phyloP scores from a whole-genome alignment of 2,888 invertebrate genomes.

The Dasypolia templi region DNA sequence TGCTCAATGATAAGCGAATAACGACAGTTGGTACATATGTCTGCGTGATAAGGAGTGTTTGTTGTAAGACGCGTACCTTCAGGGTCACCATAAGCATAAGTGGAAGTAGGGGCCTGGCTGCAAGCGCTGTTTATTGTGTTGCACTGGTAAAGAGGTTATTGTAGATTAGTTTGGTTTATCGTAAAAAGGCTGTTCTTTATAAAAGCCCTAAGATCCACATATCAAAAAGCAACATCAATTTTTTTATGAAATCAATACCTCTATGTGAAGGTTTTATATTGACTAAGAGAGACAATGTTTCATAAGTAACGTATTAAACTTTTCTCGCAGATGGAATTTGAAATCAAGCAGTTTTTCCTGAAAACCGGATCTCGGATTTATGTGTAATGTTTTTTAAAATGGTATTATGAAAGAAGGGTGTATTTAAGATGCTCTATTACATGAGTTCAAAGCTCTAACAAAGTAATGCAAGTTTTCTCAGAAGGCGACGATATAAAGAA shows the following conservation, averaged over 20 bases:
- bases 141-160: slow-evolving; percentile 36
- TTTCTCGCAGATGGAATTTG: neutral
- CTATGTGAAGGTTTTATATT: neutral
- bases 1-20: slow-evolving; percentile 50
- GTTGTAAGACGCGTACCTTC: slow-evolving; percentile 43
- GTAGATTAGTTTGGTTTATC: neutral
- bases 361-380: neutral
- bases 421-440: neutral
- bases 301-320: neutral
- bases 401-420: no score
- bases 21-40: slow-evolving; percentile 58
- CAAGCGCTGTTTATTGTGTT: slow-evolving; percentile 35
- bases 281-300: neutral
- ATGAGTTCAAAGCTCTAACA: neutral
- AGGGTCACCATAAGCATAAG: slow-evolving; percentile 41
- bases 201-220: no score
- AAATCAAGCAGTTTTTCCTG: neutral
- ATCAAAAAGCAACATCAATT: no score
- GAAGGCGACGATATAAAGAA: neutral
- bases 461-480: no score
- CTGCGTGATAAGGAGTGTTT: slow-evolving; percentile 50
- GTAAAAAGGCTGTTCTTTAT: no score
- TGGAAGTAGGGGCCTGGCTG: slow-evolving; percentile 50
- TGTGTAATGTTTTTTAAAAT: no score
- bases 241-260: neutral